Base-by-base conservation (phyloP, 2,888 invertebrate genomes). In the Tethea ocularis region DNA sequence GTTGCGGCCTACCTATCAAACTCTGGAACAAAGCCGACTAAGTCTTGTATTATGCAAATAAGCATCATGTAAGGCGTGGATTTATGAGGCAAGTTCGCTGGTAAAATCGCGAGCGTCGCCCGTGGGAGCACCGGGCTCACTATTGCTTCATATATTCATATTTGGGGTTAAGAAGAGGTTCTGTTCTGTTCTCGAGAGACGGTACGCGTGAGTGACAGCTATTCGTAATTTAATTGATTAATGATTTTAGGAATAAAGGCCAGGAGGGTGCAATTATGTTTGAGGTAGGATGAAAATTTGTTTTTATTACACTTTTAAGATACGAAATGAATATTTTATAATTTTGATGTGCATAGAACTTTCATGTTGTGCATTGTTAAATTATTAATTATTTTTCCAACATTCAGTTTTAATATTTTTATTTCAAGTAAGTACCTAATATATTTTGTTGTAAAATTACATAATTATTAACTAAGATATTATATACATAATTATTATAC, bases 1-100 rank as follows among this genome's bases (percentile, higher is more conserved):
- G 69, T 71, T 75, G 79, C 73, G 71, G 77, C 71, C 82, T 82
- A 86, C 86, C 86, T 87, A 88, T 89, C 90, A 89, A 90, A 88
- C 88, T 87, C 78, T 73, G 75, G 79, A 88, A 91, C 91, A 90
- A 90, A 89, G 89, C 83, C 78, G 79, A 74, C 88, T 88, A 87
- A 89, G 91, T 91, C 89, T 88, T 91, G 89, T 92, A 91, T 92
- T 92, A 92, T 92, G 91, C 91, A 92, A 92, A 92, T 91, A 88
- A 86, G 91, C 89, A 91, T 92, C 89, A 90, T 89, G 90, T 89
- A 89, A 91, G 89, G 91, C 88, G 86, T 86, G 87, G 91, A 92
- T 92, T 91, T 92, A 92, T 91, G 91, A 88, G 87, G 78, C 84
- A 91, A 92, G 89, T 92, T 92, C 84, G 86, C 84, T 83, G 84